Evolutionary conservation across 2,888 invertebrate species (phyloP).

Genomic region (Lasioglossum villosulum): DNA sequence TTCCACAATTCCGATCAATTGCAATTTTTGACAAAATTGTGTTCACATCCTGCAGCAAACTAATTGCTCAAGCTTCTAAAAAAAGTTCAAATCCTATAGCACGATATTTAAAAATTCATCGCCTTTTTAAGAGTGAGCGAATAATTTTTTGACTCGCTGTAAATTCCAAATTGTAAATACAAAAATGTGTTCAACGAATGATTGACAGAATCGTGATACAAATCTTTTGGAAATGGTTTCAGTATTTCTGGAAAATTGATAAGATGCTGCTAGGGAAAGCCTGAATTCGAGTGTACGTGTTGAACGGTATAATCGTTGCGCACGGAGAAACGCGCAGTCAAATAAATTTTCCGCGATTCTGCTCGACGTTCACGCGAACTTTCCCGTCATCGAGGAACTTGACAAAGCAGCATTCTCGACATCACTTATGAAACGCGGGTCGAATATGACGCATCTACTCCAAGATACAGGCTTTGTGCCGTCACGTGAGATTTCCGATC

Average conservation of each 20-base stretch:
- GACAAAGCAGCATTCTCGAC: constrained; percentile 11
- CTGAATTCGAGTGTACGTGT: neutral
- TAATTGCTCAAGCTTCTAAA: too few relatives aligned
- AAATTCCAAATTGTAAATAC: too few relatives aligned
- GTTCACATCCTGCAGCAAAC: too few relatives aligned
- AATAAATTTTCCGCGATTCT: constrained; percentile 11
- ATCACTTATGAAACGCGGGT: constrained; percentile 31
- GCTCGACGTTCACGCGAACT: neutral
- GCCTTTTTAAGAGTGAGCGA: too few relatives aligned
- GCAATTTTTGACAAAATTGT: too few relatives aligned
- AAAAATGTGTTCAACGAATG: neutral
- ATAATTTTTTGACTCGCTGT: too few relatives aligned
- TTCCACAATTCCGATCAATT: too few relatives aligned
- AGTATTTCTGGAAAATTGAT: neutral
- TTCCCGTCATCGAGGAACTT: constrained; percentile 5
- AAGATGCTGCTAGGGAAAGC: neutral
- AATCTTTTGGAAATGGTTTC: neutral
- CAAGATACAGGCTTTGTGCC: constrained; percentile 35
- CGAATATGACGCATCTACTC: constrained; percentile 38
- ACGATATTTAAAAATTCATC: too few relatives aligned
- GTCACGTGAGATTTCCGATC: constrained; percentile 24
- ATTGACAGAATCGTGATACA: neutral
- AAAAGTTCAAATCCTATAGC: too few relatives aligned
- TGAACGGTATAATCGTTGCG: neutral
- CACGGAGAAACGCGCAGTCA: neutral